phyloP scores from a whole-genome alignment of 2,797 vertebrate genomes.

The Urosaurus nigricauda region DNA sequence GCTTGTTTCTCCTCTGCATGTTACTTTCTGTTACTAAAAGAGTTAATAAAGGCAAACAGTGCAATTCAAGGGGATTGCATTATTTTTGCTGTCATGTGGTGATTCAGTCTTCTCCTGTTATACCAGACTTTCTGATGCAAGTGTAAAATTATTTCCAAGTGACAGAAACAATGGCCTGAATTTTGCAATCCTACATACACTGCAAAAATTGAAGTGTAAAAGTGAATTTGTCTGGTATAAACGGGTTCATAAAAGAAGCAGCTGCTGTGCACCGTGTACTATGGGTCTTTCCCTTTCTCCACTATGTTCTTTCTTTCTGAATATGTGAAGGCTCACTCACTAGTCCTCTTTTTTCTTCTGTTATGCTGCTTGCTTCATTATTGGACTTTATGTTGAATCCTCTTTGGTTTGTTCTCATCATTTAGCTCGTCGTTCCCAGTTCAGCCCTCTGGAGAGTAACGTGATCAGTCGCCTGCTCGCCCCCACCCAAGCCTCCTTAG shows the following conservation, averaged over 20 bases:
- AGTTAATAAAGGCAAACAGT: not conserved
- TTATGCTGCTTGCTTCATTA: slow-evolving; percentile 70
- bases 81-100: slow-evolving; percentile 41
- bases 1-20: not conserved
- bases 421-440: slow-evolving; percentile 86
- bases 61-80: slow-evolving; percentile 30
- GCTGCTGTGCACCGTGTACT: not conserved
- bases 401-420: slow-evolving; percentile 77
- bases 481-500: slow-evolving; percentile 93
- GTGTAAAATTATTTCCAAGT: not conserved
- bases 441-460: slow-evolving; percentile 87
- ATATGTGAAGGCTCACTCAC: slow-evolving; percentile 34
- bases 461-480: slow-evolving; percentile 91
- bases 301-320: slow-evolving; percentile 35
- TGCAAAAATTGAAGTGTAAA: not conserved
- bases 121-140: not conserved
- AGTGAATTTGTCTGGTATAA: not conserved
- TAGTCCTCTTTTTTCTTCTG: slow-evolving; percentile 48
- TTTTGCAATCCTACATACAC: not conserved
- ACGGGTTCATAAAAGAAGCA: not conserved
- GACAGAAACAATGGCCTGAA: not conserved
- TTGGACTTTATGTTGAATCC: slow-evolving; percentile 67
- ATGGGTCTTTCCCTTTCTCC: slow-evolving; percentile 42
- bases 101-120: slow-evolving; percentile 1
- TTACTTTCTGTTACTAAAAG: slow-evolving; percentile 24